These are phyloP conservation scores for Dendronephthya gigantea DNA, from an alignment of 64 coral and sea anemone species.

Conservation along the genomic window DNA sequence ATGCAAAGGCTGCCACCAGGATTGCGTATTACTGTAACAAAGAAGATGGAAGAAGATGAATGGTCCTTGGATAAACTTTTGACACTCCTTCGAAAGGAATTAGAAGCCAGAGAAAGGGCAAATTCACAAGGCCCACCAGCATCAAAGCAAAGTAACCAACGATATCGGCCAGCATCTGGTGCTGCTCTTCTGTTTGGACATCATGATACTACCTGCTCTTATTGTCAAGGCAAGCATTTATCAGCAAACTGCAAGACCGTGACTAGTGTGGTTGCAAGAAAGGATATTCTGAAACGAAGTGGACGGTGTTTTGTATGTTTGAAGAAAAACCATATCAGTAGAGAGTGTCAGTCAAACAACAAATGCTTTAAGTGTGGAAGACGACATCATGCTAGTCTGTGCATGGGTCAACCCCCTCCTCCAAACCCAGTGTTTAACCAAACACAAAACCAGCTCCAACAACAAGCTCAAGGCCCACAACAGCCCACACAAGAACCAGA, in stretches of 20 bases:
- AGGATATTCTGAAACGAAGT: constrained; percentile 13
- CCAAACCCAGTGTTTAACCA: neutral
- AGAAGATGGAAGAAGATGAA: no score
- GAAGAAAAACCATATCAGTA: constrained; percentile 22
- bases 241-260: constrained; percentile 5
- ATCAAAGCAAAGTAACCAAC: neutral
- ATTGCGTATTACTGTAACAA: no score
- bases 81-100: neutral
- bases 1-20: no score
- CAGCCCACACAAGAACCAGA: neutral
- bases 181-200: neutral
- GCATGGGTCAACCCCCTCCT: neutral
- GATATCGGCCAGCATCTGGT: neutral
- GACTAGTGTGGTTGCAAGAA: constrained; percentile 13
- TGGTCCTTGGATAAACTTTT: neutral
- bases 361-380: constrained; percentile 26
- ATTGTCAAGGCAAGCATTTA: neutral
- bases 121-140: neutral
- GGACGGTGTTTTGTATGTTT: constrained; percentile 42
- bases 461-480: neutral
- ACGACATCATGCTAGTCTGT: constrained; percentile 33
- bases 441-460: neutral
- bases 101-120: neutral
- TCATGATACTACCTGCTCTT: neutral
- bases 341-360: constrained; percentile 23